Percentiles rank a stretch among this genome's conserved stretches.
phyloP scores from a whole-genome alignment of 2,797 vertebrate genomes.

The Toxotes lorentzi region DNA sequence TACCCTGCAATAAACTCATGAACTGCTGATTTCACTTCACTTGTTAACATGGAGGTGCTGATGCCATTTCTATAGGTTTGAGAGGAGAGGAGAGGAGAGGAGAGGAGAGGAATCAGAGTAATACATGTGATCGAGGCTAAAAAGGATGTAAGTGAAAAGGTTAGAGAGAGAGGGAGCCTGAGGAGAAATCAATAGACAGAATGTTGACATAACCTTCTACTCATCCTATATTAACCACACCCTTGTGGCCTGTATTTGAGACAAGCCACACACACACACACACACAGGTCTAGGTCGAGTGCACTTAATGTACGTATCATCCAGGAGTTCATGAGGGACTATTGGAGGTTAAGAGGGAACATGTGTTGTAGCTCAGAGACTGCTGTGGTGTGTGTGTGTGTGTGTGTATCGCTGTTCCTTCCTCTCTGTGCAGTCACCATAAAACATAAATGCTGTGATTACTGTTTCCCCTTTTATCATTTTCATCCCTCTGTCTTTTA shows the following conservation, averaged over 20 bases:
- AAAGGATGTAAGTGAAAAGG: conserved; percentile 60
- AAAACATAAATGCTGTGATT: conserved; percentile 38
- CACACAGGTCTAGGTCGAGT: conserved; percentile 44
- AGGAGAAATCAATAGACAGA: conserved; percentile 71
- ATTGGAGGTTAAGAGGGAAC: conserved; percentile 58
- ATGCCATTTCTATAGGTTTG: background rate
- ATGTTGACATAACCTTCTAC: conserved; percentile 74
- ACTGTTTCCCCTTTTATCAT: conserved; percentile 13
- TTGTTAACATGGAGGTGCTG: background rate
- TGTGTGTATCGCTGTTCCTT: conserved; percentile 13
- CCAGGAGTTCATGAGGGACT: conserved; percentile 56
- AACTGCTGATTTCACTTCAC: conserved; percentile 12
- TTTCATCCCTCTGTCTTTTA: background rate
- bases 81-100: background rate
- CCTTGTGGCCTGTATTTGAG: conserved; percentile 47
- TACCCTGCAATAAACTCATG: conserved; percentile 4
- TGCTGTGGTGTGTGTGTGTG: conserved; percentile 9
- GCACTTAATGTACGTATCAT: conserved; percentile 65
- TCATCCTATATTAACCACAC: conserved; percentile 72
- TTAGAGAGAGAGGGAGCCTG: conserved; percentile 42
- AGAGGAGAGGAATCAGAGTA: background rate
- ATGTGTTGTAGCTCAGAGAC: conserved; percentile 37
- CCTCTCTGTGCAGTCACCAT: conserved; percentile 20
- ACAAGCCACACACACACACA: conserved; percentile 28
- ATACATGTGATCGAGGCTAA: conserved; percentile 30